Base-by-base conservation (phyloP, 2,797 vertebrate genomes). In the Prionace glauca region DNA sequence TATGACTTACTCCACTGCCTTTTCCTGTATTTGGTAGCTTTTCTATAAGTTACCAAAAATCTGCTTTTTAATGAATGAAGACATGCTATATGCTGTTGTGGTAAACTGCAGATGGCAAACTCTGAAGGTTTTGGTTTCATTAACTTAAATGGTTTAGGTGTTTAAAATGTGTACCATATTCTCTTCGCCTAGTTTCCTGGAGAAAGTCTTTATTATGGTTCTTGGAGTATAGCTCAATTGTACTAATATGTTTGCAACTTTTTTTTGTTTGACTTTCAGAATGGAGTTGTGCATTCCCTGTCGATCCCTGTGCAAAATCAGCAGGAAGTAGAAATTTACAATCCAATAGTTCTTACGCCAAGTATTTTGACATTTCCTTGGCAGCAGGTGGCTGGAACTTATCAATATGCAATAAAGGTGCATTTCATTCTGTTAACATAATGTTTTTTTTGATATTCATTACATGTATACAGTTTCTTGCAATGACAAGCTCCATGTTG, bases 341-440 rank as follows among this genome's bases (percentile, higher is more conserved):
- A 98, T 96, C 99, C 99, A 9, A 98, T 99, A 96, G 96, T 98
- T 45, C 98, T 99, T 50, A 97, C 96, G 81, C 99, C 99, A 9
- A 97, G 97, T 96, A 98, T 99, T 96, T 97, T 99, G 96, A 98
- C 98, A 0, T 99, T 99, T 97, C 99, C 99, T 32, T 99, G 99
- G 99, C 99, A 99, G 96, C 98, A 98, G 10, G 98, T 98, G 97
- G 97, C 98, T 2, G 99, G 98, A 96, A 97, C 98, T 16, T 99
- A 99, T 97, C 98, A 99, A 97, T 98, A 99, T 96, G 98, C 97
- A 90, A 98, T 99, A 96, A 97, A 98, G 98, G 99, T 99, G 97
- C 96, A 95, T 67, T 95, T 65, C 20, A 60, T 56, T 56, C 36
- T 92, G 65, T 69, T 22, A 90, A 90, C 10, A 16, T 32, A 62